Evolutionary conservation across 2,113 vertebrate genomes (phyloP).

Genomic region (Candoia aspera): DNA sequence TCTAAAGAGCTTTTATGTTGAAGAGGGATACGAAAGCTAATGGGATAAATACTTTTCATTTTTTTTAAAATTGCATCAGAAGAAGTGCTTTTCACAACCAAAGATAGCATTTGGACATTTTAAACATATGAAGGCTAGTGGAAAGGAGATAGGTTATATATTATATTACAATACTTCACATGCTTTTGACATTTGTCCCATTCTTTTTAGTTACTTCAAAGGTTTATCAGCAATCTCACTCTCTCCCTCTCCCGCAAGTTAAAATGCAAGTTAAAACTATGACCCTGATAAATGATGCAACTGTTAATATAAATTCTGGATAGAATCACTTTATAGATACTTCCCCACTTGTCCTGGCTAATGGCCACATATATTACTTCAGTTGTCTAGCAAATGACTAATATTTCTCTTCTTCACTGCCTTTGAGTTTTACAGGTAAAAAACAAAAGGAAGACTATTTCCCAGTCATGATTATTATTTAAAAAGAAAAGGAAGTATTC

Average conservation of each 20-base stretch:
- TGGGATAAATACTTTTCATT: not conserved
- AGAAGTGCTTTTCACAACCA: not conserved
- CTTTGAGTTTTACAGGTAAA: no score
- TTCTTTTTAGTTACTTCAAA: not conserved
- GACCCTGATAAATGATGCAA: no score
- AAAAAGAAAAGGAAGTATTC: no score
- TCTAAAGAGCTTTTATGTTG: constrained; percentile 5
- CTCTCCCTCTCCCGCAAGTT: not conserved
- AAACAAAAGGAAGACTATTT: no score
- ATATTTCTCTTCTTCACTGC: no score
- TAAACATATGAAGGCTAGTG: constrained; percentile 10
- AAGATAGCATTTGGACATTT: not conserved
- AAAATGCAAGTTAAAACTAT: not conserved
- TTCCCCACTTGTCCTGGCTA: no score
- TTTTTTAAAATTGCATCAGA: constrained; percentile 12
- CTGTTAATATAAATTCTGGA: no score
- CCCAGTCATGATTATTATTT: no score
- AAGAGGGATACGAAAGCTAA: not conserved
- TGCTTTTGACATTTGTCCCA: not conserved
- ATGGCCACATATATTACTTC: no score
- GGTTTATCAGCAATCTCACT: not conserved
- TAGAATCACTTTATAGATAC: no score
- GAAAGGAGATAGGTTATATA: not conserved
- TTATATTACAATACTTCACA: not conserved
- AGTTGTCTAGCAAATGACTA: no score